Evolutionary conservation across 2,113 vertebrate species (phyloP).

Genomic region (Atrichornis clamosus): DNA sequence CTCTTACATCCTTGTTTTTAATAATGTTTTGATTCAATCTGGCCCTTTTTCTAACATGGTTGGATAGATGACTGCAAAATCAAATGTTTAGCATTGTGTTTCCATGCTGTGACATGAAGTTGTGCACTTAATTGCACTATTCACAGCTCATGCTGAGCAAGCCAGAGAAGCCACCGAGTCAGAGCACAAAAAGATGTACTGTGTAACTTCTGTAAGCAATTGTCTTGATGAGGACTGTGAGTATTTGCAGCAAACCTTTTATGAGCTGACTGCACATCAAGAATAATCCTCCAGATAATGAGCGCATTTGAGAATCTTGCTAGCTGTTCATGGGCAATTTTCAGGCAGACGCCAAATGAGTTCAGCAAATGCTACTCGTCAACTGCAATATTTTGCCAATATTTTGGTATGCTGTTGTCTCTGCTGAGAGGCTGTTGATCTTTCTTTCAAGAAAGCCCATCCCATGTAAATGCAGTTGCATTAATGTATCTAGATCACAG

Average conservation of each 20-base stretch:
- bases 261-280: not conserved
- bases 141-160: not conserved
- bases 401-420: not conserved
- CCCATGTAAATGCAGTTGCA: not conserved
- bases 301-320: not conserved
- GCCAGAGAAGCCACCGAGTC: not conserved
- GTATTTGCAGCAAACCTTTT: not conserved
- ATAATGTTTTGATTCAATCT: not conserved
- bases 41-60: not conserved
- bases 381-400: not conserved
- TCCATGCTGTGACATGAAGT: fast-evolving
- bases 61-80: not conserved
- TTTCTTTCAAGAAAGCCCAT: not conserved
- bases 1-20: not conserved
- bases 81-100: not conserved
- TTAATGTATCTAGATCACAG: not conserved
- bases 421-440: not conserved
- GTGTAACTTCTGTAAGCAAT: not conserved
- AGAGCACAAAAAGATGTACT: not conserved
- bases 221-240: not conserved
- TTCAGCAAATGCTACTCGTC: not conserved
- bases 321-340: not conserved
- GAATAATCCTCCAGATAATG: slow-evolving; percentile 10
- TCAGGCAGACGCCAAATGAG: not conserved
- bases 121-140: not conserved